Base-by-base conservation (phyloP, 1,140 invertebrate genomes). In the Metaphire vulgaris region DNA sequence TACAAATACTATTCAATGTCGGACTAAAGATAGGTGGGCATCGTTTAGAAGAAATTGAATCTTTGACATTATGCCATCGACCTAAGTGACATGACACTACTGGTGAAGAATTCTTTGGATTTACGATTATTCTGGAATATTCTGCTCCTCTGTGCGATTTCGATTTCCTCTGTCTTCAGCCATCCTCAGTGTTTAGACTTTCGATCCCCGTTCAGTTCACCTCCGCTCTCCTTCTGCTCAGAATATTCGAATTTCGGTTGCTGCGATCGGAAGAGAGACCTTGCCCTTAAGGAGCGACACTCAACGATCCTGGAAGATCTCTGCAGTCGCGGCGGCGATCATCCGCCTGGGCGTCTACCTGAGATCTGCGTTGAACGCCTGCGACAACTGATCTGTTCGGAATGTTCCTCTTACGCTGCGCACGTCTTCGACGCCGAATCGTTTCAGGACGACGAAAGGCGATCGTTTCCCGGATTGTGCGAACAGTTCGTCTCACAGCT, bases 161-260 rank as follows among this genome's bases (percentile, higher is more conserved):
- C n/a, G n/a, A 56, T 56, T 21, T 56, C 21, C 21, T 21, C 21
- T 21, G 41, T 21, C 21, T 21, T 56, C 6, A 68, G 79, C 2
- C 83, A 85, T 75, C 85, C 85, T 6, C 84, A 85, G 76, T 86
- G 85, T 78, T 71, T 85, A 29, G 85, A 86, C 70, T 83, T 80
- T 32, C 74, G 79, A 70, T 81, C 85, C 0, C 85, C 85, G 12
- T 86, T 86, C 72, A 30, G 80, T 33, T 6, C 21, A 6, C 71
- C 15, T 1, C 65, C 65, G 0, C 72, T 83, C 2, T 41, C 69
- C 6, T 83, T 85, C 67, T 86, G 85, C 77, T 6, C 80, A 12
- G 69, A 82, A 29, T 85, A 86, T 76, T 72, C 76, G 0, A 56
- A 77, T 1, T 82, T 84, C 74, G 83, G 85, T 12, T 85, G 83